Conservation (phyloP, 2,888 invertebrate genomes). For the Synergus umbraculus region DNA sequence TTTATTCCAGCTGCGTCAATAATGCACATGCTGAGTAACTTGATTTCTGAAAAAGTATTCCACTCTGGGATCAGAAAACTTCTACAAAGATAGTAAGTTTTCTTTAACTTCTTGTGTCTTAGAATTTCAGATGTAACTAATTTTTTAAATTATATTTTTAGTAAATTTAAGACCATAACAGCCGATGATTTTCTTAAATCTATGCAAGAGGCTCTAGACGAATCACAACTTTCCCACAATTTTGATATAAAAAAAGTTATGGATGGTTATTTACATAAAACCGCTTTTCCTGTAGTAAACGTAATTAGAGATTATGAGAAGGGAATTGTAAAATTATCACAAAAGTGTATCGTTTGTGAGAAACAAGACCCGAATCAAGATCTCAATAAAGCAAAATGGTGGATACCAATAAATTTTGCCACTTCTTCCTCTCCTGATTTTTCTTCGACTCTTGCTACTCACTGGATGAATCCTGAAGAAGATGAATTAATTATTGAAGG, state of each 20-base stretch:
- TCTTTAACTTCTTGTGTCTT: background rate
- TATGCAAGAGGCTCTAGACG: constrained; percentile 52
- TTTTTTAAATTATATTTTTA: constrained; percentile 21
- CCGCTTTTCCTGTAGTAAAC: constrained; percentile 75
- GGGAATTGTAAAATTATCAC: constrained; percentile 53
- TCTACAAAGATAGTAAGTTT: constrained; percentile 64
- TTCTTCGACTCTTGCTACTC: constrained; percentile 47
- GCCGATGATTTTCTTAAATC: constrained; percentile 61
- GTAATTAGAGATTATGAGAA: constrained; percentile 65
- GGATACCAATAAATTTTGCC: constrained; percentile 69
- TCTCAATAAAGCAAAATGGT: constrained; percentile 61
- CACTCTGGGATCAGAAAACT: constrained; percentile 73
- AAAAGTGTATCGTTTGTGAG: constrained; percentile 49
- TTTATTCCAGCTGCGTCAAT: constrained; percentile 76
- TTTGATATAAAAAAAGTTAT: constrained; percentile 64
- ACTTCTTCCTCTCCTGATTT: constrained; percentile 54
- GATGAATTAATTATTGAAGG: constrained; percentile 51
- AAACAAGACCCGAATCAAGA: constrained; percentile 43
- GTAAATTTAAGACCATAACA: constrained; percentile 51
- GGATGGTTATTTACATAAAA: constrained; percentile 77
- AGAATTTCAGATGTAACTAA: too few species aligned
- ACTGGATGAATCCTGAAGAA: constrained; percentile 56
- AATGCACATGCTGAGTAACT: constrained; percentile 80
- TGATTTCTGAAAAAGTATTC: constrained; percentile 77
- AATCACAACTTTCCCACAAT: constrained; percentile 59